Conservation (phyloP, 1,140 invertebrate genomes). For the Dendroctonus valens region DNA sequence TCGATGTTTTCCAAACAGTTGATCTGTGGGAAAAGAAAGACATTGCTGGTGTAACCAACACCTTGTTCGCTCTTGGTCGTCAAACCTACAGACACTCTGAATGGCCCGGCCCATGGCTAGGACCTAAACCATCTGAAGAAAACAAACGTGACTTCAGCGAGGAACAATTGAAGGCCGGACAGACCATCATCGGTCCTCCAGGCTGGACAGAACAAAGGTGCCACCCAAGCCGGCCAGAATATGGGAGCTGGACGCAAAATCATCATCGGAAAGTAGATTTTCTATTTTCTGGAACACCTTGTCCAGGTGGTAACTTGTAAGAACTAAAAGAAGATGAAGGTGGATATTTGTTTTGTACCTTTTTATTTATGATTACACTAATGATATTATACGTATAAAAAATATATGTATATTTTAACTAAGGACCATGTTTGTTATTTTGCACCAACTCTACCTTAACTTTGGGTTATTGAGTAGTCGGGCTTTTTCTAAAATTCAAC, state of each 20-base stretch:
- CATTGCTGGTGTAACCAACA: constrained; percentile 89
- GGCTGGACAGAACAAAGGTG: constrained; percentile 94
- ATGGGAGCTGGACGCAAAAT: constrained; percentile 92
- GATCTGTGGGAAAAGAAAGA: constrained; percentile 95
- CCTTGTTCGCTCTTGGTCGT: constrained; percentile 88
- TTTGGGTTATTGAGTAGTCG: too few species aligned
- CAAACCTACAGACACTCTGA: constrained; percentile 89
- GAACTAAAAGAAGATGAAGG: constrained; percentile 15
- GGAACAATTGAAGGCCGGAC: constrained; percentile 85
- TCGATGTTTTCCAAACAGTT: constrained; percentile 95
- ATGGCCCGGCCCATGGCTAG: constrained; percentile 84
- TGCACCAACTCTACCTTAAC: background rate
- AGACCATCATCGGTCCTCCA: constrained; percentile 90
- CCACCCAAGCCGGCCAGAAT: constrained; percentile 88
- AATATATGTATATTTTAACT: constrained; percentile 10
- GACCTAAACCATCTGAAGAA: constrained; percentile 87
- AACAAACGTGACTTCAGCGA: constrained; percentile 90
- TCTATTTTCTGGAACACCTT: background rate
- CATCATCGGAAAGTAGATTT: constrained; percentile 79
- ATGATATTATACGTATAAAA: constrained; percentile 7
- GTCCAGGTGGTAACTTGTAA: constrained; percentile 1
- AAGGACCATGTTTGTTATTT: background rate
- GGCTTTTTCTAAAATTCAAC: too few species aligned
- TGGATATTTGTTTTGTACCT: constrained; percentile 23
- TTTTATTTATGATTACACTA: constrained; percentile 23